Percentiles rank a stretch among this genome's conserved stretches.
These are phyloP conservation scores for Drosophila ohnishii DNA, from an alignment of 1,140 invertebrate species.

Conservation along the genomic window DNA sequence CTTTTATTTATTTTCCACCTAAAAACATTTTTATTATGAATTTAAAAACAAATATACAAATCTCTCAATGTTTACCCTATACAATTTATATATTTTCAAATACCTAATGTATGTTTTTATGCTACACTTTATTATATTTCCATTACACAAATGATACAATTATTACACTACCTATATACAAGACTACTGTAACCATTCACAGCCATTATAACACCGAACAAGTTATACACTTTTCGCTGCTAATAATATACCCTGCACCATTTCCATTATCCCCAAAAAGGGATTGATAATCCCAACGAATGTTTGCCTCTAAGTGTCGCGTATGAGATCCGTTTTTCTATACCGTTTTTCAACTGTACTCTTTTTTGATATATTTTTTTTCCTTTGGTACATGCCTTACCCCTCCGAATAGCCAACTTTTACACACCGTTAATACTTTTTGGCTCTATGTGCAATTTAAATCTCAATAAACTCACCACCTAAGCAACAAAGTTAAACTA, in stretches of 20 bases:
- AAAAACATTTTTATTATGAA: not conserved
- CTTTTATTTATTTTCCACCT: not conserved
- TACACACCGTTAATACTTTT: slow-evolving; percentile 69
- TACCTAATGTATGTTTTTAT: slow-evolving; percentile 1
- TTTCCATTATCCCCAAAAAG: not conserved
- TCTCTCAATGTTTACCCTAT: slow-evolving; percentile 4
- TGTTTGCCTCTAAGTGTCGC: slow-evolving; percentile 55
- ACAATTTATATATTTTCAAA: not conserved
- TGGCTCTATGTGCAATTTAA: slow-evolving; percentile 79
- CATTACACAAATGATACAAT: not conserved
- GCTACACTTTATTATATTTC: not conserved
- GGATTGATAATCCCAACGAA: slow-evolving; percentile 18
- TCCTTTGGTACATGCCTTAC: slow-evolving; percentile 61
- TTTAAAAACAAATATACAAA: not conserved
- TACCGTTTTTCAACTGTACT: slow-evolving; percentile 48
- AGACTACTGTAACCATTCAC: not conserved
- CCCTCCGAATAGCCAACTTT: slow-evolving; percentile 65
- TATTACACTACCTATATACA: not conserved
- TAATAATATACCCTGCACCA: slow-evolving; percentile 13
- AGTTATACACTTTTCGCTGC: slow-evolving; percentile 20
- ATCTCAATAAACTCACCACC: slow-evolving; percentile 70
- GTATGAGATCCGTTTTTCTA: slow-evolving; percentile 42
- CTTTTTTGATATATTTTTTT: slow-evolving; percentile 44
- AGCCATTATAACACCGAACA: not conserved
- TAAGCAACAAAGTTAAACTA: slow-evolving; percentile 57